phyloP scores from a whole-genome alignment of 1,140 invertebrate species.

The Listronotus oregonensis region DNA sequence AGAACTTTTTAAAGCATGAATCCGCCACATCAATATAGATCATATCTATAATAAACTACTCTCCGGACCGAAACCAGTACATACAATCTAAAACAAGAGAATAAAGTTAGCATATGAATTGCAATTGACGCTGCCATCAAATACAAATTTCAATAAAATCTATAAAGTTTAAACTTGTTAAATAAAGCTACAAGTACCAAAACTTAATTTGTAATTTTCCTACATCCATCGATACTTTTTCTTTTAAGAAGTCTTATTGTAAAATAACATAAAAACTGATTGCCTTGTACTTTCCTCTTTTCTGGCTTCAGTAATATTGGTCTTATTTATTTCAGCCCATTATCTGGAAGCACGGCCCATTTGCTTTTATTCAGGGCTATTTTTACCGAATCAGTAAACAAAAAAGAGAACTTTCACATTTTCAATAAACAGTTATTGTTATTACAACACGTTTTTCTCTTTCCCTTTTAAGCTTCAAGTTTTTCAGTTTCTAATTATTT shows the following conservation, averaged over 20 bases:
- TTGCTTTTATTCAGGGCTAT: constrained; percentile 14
- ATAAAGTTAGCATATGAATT: too few species aligned
- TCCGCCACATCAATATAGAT: too few species aligned
- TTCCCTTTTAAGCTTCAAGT: neutral
- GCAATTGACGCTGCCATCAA: too few species aligned
- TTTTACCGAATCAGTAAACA: constrained; percentile 26
- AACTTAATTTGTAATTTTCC: too few species aligned
- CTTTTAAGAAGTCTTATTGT: constrained; percentile 1
- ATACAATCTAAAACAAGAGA: too few species aligned
- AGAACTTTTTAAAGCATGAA: too few species aligned
- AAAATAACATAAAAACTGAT: constrained; percentile 20
- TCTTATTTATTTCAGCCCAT: constrained; percentile 20
- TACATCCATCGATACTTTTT: too few species aligned
- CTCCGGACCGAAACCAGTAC: too few species aligned
- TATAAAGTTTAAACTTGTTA: too few species aligned
- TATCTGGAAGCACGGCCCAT: constrained; percentile 15
- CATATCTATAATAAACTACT: too few species aligned
- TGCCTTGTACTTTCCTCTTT: constrained; percentile 22
- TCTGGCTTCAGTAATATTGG: constrained; percentile 24
- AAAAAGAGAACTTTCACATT: constrained; percentile 14
- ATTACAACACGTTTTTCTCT: constrained; percentile 13
- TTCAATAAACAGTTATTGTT: constrained; percentile 23
- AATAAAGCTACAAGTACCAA: too few species aligned
- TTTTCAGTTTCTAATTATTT: neutral
- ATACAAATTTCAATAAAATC: too few species aligned